Evolutionary conservation across 2,797 vertebrate genomes (phyloP).

Genomic region (Lepus townsendii): DNA sequence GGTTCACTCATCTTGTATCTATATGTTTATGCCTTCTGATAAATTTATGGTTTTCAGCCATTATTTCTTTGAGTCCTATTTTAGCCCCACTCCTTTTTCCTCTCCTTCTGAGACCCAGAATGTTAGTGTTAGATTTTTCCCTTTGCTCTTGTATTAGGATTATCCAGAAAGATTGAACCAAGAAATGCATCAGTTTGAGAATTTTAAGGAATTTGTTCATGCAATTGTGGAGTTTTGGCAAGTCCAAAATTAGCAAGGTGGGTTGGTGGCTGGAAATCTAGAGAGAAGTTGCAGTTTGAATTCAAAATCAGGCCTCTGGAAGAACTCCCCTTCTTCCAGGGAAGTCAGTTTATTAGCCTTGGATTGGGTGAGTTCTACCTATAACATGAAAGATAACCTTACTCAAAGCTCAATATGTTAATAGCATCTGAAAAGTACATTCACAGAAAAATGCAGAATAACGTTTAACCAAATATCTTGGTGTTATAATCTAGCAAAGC

Average conservation of each 20-base stretch:
- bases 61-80: background rate
- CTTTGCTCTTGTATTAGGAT: background rate
- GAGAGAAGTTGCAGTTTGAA: background rate
- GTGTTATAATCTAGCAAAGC: too few species aligned
- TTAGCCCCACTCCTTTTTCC: background rate
- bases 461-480: slow-evolving; percentile 10
- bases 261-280: background rate
- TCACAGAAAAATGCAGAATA: background rate
- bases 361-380: background rate
- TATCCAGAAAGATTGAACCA: background rate
- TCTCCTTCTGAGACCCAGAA: background rate
- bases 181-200: background rate
- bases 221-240: background rate
- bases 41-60: background rate
- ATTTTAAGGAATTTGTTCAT: background rate
- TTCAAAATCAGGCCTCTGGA: background rate
- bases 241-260: background rate
- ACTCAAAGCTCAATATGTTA: slow-evolving; percentile 1
- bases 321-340: background rate
- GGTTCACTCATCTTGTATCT: background rate
- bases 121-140: background rate
- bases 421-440: background rate
- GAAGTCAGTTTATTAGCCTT: background rate
- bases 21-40: background rate
- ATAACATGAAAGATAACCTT: background rate